Conservation (phyloP, 2,797 vertebrate genomes). For the Protonibea diacanthus region DNA sequence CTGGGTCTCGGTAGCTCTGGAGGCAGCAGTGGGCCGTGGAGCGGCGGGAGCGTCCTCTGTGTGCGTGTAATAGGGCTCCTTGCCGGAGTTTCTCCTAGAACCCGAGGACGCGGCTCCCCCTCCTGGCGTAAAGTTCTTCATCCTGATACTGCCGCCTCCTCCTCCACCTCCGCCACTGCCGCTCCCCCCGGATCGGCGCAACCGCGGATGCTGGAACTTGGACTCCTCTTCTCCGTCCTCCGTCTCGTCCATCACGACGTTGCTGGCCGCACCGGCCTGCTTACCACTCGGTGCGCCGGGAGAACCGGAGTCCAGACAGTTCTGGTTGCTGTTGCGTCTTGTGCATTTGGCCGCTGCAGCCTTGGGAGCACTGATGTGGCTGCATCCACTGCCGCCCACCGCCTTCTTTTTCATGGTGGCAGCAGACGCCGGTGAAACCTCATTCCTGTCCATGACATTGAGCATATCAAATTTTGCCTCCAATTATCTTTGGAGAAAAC, state of each 20-base stretch:
- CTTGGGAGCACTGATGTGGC: conserved; percentile 69
- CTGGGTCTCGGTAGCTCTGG: conserved; percentile 75
- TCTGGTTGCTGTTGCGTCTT: conserved; percentile 76
- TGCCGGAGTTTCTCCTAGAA: conserved; percentile 83
- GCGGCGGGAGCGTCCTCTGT: conserved; percentile 80
- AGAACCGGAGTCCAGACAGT: conserved; percentile 72
- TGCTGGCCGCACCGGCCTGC: conserved; percentile 74
- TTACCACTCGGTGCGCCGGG: conserved; percentile 59
- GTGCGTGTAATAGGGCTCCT: conserved; percentile 81
- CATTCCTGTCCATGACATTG: conserved; percentile 87
- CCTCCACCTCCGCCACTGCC: conserved; percentile 79
- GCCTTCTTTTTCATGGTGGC: conserved; percentile 83
- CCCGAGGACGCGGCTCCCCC: conserved; percentile 86
- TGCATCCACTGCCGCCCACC: conserved; percentile 67
- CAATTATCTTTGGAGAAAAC: conserved; percentile 83
- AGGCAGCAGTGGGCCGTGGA: conserved; percentile 79
- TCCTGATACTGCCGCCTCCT: conserved; percentile 86
- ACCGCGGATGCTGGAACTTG: conserved; percentile 87
- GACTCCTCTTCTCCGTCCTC: conserved; percentile 85
- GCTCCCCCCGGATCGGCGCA: conserved; percentile 83
- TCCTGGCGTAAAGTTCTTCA: conserved; percentile 88
- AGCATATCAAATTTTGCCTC: conserved; percentile 81
- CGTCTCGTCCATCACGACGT: conserved; percentile 82
- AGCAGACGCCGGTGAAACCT: conserved; percentile 80
- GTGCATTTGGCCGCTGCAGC: conserved; percentile 70